Evolutionary conservation across 92 coral and sea anemone genomes (phyloP).

Genomic region (Anthopleura xanthogrammica): DNA sequence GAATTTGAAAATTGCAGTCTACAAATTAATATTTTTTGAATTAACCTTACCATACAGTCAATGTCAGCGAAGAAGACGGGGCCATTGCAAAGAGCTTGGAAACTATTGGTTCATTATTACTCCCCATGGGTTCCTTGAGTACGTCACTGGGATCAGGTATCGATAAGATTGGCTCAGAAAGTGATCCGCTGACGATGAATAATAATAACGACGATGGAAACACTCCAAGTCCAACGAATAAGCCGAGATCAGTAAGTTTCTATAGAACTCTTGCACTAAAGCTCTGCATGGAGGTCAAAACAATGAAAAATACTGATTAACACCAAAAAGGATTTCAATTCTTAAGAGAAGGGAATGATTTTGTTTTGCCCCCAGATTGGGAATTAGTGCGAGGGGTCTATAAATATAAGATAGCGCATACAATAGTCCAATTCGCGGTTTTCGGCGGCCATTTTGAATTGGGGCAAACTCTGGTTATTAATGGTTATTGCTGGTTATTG

Average conservation of each 20-base stretch:
- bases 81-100: conserved; percentile 40
- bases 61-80: conserved; percentile 29
- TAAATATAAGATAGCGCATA: too few relatives aligned
- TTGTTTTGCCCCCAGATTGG: too few relatives aligned
- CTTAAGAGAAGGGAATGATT: too few relatives aligned
- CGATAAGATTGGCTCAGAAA: conserved; percentile 40
- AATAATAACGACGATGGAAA: neutral
- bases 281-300: neutral
- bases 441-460: too few relatives aligned
- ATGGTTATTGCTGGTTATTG: too few relatives aligned
- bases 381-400: too few relatives aligned
- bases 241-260: conserved; percentile 8
- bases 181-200: conserved; percentile 1
- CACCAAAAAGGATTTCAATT: too few relatives aligned
- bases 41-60: neutral
- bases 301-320: too few relatives aligned
- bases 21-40: neutral
- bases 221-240: neutral
- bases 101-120: conserved; percentile 48
- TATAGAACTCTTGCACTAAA: neutral
- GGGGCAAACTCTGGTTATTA: too few relatives aligned
- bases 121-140: conserved; percentile 51
- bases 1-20: neutral
- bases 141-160: conserved; percentile 71
- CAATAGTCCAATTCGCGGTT: too few relatives aligned